Conservation (phyloP, 2,888 invertebrate species). For the Pheosia tremula region DNA sequence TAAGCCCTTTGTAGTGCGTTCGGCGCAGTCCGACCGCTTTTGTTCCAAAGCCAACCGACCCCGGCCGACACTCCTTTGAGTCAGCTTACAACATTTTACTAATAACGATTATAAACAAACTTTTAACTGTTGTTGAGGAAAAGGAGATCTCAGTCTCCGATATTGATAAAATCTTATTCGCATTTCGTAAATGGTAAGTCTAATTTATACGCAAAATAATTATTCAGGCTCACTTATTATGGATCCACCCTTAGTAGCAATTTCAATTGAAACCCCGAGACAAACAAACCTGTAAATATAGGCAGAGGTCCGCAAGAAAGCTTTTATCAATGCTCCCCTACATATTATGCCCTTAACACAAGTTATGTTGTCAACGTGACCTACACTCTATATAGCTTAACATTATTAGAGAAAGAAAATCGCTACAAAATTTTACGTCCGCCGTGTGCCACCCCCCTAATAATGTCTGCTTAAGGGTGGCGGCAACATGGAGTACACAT, state of each 20-base stretch:
- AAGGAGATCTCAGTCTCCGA: conserved; percentile 18
- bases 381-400: conserved; percentile 67
- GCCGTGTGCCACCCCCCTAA: conserved; percentile 76
- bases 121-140: conserved; percentile 33
- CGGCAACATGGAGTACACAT: conserved; percentile 82
- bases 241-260: too few species aligned
- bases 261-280: too few species aligned
- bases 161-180: conserved; percentile 13
- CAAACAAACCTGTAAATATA: too few species aligned
- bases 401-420: conserved; percentile 75
- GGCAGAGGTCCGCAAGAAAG: conserved; percentile 29
- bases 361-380: conserved; percentile 73
- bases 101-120: conserved; percentile 75
- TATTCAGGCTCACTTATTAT: too few species aligned
- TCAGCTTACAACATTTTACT: conserved; percentile 72
- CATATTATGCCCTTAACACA: conserved; percentile 53
- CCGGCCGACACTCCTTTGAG: conserved; percentile 71
- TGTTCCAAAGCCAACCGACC: conserved; percentile 65
- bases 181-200: too few species aligned
- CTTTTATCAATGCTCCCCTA: conserved; percentile 43
- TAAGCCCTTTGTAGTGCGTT: conserved; percentile 78
- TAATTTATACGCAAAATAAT: too few species aligned
- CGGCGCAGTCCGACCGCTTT: conserved; percentile 54
- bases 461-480: conserved; percentile 84
- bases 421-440: conserved; percentile 81